Percentiles rank a stretch among this genome's conserved stretches.
These are phyloP conservation scores for Diadophis punctatus DNA, from an alignment of 2,113 vertebrate species.

Conservation along the genomic window DNA sequence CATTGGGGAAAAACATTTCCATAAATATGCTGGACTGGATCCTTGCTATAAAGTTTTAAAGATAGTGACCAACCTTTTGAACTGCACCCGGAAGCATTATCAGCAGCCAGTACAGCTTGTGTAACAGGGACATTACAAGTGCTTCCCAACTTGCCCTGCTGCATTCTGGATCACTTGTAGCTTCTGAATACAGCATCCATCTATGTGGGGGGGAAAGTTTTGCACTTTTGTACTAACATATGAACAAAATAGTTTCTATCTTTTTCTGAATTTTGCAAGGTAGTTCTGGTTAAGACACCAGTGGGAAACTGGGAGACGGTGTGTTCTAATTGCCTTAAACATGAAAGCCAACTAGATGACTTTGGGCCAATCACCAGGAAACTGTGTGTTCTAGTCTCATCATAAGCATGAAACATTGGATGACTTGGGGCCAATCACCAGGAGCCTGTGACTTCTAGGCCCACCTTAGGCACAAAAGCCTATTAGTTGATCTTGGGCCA, in stretches of 20 bases:
- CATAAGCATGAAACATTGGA: too few relatives aligned
- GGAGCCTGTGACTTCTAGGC: too few relatives aligned
- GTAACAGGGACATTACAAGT: background rate
- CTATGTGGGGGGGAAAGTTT: background rate
- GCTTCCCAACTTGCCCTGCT: too few relatives aligned
- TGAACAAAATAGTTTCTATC: background rate
- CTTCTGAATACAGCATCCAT: background rate
- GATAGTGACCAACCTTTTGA: background rate
- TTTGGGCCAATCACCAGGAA: background rate
- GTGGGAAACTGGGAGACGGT: background rate
- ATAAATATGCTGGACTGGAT: background rate
- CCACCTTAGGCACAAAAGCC: too few relatives aligned
- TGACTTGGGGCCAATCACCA: too few relatives aligned
- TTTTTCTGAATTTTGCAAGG: background rate
- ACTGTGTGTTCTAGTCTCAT: too few relatives aligned
- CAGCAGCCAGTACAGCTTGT: background rate
- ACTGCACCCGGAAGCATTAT: too few relatives aligned
- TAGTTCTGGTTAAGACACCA: background rate
- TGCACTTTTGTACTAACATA: background rate
- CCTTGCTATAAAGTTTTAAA: background rate
- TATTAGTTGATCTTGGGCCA: too few relatives aligned
- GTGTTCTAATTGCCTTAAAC: background rate
- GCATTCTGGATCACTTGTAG: background rate
- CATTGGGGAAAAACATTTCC: background rate
- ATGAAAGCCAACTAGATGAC: too few relatives aligned